These are phyloP conservation scores for Pentalonia nigronervosa DNA, from an alignment of 1,140 invertebrate genomes.

Conservation along the genomic window DNA sequence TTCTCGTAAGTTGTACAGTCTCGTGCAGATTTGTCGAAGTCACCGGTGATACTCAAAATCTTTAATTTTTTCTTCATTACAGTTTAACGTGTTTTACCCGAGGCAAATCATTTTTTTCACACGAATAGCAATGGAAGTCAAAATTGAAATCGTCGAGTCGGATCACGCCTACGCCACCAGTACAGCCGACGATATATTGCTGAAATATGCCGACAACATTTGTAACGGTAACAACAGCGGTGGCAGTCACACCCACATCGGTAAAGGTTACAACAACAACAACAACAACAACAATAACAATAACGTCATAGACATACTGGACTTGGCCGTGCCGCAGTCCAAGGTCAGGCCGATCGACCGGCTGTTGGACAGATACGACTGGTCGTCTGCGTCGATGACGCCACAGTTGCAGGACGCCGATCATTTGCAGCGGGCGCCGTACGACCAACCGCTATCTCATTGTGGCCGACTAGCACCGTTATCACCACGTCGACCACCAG, in stretches of 20 bases:
- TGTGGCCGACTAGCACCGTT: too few species aligned
- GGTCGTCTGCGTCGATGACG: neutral
- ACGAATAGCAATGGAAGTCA: neutral
- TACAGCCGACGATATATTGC: too few species aligned
- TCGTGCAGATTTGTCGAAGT: neutral
- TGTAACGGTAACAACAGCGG: too few species aligned
- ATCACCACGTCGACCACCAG: too few species aligned
- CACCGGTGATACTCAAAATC: neutral
- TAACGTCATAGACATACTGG: neutral
- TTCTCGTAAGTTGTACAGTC: neutral
- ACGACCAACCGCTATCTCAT: neutral
- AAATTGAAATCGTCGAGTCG: neutral
- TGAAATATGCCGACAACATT: too few species aligned
- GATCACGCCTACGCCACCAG: too few species aligned
- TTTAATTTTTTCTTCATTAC: neutral
- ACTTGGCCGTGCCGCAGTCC: neutral
- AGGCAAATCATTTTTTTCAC: neutral
- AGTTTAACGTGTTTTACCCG: too few species aligned
- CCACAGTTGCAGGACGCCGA: neutral
- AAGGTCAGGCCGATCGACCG: neutral
- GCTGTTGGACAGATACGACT: neutral
- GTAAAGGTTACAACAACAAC: neutral
- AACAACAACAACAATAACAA: neutral
- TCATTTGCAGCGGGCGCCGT: neutral
- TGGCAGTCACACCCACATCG: neutral